Evolutionary conservation across 2,113 vertebrate genomes (phyloP), one percentile per base, ranked within the genome.

Genomic region (Ptilorrhoa leucosticta): DNA sequence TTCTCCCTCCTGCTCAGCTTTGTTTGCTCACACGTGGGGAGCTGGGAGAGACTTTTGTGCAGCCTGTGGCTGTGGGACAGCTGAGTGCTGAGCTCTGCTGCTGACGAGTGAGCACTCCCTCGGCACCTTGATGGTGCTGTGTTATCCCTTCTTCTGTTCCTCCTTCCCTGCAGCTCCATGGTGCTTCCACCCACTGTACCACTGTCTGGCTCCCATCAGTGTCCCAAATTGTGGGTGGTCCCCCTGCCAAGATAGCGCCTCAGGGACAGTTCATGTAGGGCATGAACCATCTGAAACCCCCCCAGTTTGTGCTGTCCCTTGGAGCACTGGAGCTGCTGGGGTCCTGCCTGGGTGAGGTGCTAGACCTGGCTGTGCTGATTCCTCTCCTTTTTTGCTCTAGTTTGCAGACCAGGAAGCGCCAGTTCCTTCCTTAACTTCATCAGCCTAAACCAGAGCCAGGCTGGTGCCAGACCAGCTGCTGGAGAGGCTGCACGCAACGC

Each of bases 391-490:
- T n/a, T 45, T 4, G 6, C 79, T 73, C 68, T 58, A 98, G 98
- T 78, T 56, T 98, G 98, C 89, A 97, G 89, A 72, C 97, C 97
- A 0, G 94, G 96, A 44, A 96, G 72, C 1, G 2, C 88, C 56
- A 96, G 83, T 42, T 66, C 94, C 9, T 96, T 97, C 75, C 89
- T 89, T 13, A 84, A 89, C 80, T 90, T 95, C 83, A 94, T 66
- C 83, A 94, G 87, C 78, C 76, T 90, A 24, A 98, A 98, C 81
- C 97, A 96, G 92, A 97, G 91, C 79, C 94, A 94, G 6, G 78
- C 87, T 6, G 71, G 40, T 65, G 64, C 23, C 73, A 87, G 77
- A 9, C 69, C 90, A 31, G 23, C 83, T n/a, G 5, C 76, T 1
- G 50, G 42, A 21, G 81, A 54, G 10, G 66, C 80, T 33, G 23